Percentiles rank a stretch among this genome's conserved stretches.
Conservation (phyloP, 2,113 vertebrate species). For the Meleagris gallopavo region DNA sequence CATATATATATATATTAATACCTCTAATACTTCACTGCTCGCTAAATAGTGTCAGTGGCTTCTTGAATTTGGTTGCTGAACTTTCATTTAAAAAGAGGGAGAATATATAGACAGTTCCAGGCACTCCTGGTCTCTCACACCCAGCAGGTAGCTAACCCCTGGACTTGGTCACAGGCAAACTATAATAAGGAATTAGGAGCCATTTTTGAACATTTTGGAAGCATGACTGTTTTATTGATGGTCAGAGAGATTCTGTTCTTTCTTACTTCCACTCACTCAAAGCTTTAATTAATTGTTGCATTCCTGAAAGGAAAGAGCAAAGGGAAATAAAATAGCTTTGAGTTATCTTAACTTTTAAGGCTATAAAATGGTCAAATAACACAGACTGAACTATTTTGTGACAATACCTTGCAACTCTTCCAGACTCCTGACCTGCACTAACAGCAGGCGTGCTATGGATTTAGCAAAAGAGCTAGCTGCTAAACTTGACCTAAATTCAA, state of each 20-base stretch:
- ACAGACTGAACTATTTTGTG: background rate
- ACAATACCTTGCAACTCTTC: background rate
- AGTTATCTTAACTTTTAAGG: background rate
- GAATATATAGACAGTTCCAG: background rate
- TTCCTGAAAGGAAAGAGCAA: background rate
- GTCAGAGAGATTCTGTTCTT: background rate
- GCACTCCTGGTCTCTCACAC: background rate
- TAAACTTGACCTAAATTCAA: background rate
- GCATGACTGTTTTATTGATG: background rate
- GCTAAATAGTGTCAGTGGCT: background rate
- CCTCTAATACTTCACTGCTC: background rate
- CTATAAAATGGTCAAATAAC: background rate
- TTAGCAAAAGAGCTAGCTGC: background rate
- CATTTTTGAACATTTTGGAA: background rate
- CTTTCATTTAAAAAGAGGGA: background rate
- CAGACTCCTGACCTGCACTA: background rate
- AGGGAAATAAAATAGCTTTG: background rate
- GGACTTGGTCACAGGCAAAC: background rate
- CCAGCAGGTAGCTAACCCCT: background rate
- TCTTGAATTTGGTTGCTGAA: background rate
- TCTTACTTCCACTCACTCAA: background rate
- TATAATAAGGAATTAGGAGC: background rate
- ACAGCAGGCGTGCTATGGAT: background rate
- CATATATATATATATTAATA: no score
- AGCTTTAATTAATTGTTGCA: background rate